These are phyloP conservation scores for Harpalus rubripes DNA, from an alignment of 2,888 invertebrate genomes.

Conservation along the genomic window DNA sequence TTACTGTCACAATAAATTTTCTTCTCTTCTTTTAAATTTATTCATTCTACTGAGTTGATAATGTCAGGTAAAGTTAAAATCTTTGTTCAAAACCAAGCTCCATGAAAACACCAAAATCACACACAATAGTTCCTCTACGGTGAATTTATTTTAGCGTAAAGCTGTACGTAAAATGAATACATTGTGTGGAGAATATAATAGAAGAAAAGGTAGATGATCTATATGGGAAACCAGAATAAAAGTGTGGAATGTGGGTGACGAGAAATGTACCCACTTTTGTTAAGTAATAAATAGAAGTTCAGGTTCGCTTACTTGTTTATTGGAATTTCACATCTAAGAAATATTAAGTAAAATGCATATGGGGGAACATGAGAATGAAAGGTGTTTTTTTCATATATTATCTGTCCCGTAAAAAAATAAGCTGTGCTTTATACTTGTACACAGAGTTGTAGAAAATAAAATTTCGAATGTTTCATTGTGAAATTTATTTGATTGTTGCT, in stretches of 20 bases:
- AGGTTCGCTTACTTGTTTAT: background rate
- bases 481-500: too few species aligned
- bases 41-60: constrained; percentile 13
- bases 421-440: too few species aligned
- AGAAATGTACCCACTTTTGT: background rate
- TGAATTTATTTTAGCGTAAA: constrained; percentile 40
- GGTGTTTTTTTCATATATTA: too few species aligned
- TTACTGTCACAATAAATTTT: constrained; percentile 51
- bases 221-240: background rate
- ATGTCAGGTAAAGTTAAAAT: constrained; percentile 29
- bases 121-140: too few species aligned
- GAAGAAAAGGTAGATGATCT: background rate
- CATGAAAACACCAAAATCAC: background rate
- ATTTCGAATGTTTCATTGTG: too few species aligned
- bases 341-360: too few species aligned
- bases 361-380: too few species aligned
- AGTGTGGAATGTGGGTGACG: background rate
- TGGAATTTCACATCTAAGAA: too few species aligned
- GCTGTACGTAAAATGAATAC: background rate
- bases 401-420: too few species aligned
- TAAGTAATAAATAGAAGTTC: background rate
- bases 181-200: background rate
- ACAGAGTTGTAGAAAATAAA: too few species aligned
- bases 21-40: background rate
- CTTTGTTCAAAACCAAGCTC: constrained; percentile 28